A percentile compares a stretch with the other conserved stretches of the same genome.
Evolutionary conservation across 2,888 invertebrate genomes (phyloP).

Genomic region (Thelaira solivaga): DNA sequence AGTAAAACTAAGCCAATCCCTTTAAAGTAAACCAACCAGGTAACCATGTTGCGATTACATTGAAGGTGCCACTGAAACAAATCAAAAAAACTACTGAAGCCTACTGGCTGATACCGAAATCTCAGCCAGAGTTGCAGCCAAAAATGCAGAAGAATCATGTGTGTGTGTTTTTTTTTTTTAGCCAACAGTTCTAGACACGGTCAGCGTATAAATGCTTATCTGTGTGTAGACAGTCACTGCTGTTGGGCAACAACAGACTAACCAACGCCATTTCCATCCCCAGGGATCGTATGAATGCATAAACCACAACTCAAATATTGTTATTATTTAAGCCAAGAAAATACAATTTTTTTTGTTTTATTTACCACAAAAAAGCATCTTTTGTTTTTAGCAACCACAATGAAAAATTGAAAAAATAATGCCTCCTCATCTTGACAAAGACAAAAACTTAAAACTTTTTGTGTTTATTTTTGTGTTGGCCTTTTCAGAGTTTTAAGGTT

Average conservation of each 20-base stretch:
- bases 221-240: slow-evolving; percentile 58
- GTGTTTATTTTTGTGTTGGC: background rate
- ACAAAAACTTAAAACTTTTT: slow-evolving; percentile 33
- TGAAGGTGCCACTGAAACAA: slow-evolving; percentile 65
- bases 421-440: slow-evolving; percentile 23
- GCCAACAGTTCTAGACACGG: slow-evolving; percentile 37
- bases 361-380: slow-evolving; percentile 24
- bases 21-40: slow-evolving; percentile 54
- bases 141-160: background rate
- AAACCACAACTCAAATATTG: slow-evolving; percentile 53
- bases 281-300: slow-evolving; percentile 35
- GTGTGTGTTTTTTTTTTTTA: background rate
- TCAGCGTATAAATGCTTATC: slow-evolving; percentile 45
- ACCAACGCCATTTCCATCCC: slow-evolving; percentile 62
- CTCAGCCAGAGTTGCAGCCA: slow-evolving; percentile 1
- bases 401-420: background rate
- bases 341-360: slow-evolving; percentile 14
- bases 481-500: slow-evolving; percentile 46
- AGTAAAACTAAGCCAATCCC: slow-evolving; percentile 37
- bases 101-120: slow-evolving; percentile 53
- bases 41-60: slow-evolving; percentile 58
- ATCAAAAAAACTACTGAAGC: slow-evolving; percentile 63
- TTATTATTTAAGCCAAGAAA: slow-evolving; percentile 52
- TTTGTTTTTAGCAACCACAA: slow-evolving; percentile 48
- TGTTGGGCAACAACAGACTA: slow-evolving; percentile 63